Evolutionary conservation across 2,797 vertebrate genomes (phyloP), one percentile per base, ranked within the genome.

Genomic region (Arctocebus calabarensis): DNA sequence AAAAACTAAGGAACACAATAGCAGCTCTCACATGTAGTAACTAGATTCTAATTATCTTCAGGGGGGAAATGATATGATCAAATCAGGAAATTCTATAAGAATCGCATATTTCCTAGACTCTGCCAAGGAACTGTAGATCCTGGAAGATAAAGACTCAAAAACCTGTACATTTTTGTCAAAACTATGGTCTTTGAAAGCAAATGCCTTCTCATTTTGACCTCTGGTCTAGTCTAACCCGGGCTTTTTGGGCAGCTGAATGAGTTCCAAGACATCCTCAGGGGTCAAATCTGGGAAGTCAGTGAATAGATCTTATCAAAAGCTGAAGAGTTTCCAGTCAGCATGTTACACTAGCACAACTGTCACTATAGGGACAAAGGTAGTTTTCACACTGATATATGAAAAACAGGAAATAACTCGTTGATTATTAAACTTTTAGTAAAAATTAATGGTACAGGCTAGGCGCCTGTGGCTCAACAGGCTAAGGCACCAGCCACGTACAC

Each of bases 401-500:
- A 96, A 96, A 88, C 82, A 96, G 95, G 92, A 96, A 96, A 90
- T 90, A 82, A 73, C 68, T 52, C 81, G 55, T 32, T 95, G 62
- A 73, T 89, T 78, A 93, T 94, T 94, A 94, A 91, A 85, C 73
- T 13, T 32, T 34, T 52, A 78, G n/a, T 61, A 79, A 93, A 83
- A 84, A 23, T 20, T 8, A 95, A 73, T 55, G 34, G 37, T 45
- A 84, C 84, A 68, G n/a, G n/a, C n/a, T n/a, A n/a, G n/a, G n/a
- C n/a, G n/a, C n/a, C n/a, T n/a, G n/a, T n/a, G n/a, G n/a, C n/a
- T n/a, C n/a, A n/a, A n/a, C n/a, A n/a, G n/a, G n/a, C n/a, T n/a
- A n/a, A n/a, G n/a, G n/a, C n/a, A n/a, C n/a, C n/a, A n/a, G n/a
- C n/a, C n/a, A n/a, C n/a, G n/a, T n/a, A n/a, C n/a, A n/a, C n/a